Base-by-base conservation (phyloP, 2,888 invertebrate species). In the Callyntrura guangdongensis region DNA sequence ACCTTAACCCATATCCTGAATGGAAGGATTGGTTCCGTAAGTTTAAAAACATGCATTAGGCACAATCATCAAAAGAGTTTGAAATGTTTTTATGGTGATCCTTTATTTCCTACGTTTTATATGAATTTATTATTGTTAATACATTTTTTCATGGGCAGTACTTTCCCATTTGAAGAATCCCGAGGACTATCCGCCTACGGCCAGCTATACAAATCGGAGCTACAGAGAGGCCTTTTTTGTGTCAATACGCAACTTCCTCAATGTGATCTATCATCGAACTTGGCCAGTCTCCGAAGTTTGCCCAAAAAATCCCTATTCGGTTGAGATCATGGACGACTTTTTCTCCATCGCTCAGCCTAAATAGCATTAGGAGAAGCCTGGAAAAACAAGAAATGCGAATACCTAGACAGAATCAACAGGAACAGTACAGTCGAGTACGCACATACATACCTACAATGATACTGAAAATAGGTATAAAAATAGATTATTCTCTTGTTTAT, bases 21-120 rank as follows among this genome's bases (percentile, higher is more conserved):
- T 99, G 99, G 98, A 98, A 97, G 94, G 99, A 99, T 94, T 99
- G 99, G 99, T 99, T 99, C 95, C 97, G 99, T 99, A 96, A 96
- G 97, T 96, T 53, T 6, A n/a, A n/a, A n/a, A n/a, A n/a, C n/a
- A n/a, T n/a, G 56, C 61, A 91, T 67, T 67, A 17, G 69, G 0
- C 6, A 22, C 0, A 27, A 49, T 27, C n/a, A 59, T 2, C 12
- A 64, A 47, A 82, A 59, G 61, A 79, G 25, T 1, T 22, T 64
- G 20, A 59, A 36, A 79, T 1, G 3, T 47, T 47, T 17, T 72
- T 47, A 72, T 72, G 20, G 36, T 36, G 45, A 72, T 72, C 3
- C 8, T 72, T 12, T 69, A 17, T 11, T 67, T 67, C 45, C 3
- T 64, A 17, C 64, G 8, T 22, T 11, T 56, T 67, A 6, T 67